Percentiles rank a stretch among this genome's conserved stretches.
phyloP scores from a whole-genome alignment of 2,888 invertebrate genomes.

The Drosophila emarginata region DNA sequence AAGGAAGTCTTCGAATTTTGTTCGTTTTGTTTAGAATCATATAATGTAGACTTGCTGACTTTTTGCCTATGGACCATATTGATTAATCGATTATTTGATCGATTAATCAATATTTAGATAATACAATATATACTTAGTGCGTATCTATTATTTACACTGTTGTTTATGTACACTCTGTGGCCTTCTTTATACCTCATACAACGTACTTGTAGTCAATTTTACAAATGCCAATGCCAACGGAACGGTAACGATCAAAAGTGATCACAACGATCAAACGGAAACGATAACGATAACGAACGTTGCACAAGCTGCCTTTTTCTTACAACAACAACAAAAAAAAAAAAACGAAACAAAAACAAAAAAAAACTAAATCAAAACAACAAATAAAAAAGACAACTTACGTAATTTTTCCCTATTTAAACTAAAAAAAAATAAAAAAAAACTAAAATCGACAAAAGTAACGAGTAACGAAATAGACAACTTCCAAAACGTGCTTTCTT shows the following conservation, averaged over 20 bases:
- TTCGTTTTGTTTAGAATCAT: not conserved
- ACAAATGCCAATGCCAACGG: conserved; percentile 24
- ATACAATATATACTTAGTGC: conserved; percentile 9
- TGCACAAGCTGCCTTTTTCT: conserved; percentile 49
- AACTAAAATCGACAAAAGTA: conserved; percentile 4
- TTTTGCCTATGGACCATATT: conserved; percentile 69
- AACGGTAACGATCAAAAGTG: conserved; percentile 22
- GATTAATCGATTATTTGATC: not conserved
- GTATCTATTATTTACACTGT: conserved; percentile 44
- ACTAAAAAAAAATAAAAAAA: conserved; percentile 7
- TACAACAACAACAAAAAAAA: conserved; percentile 1
- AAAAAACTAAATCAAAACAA: too few species aligned
- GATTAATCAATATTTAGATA: conserved; percentile 5
- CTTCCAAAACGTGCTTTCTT: conserved; percentile 41
- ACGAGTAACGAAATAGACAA: conserved; percentile 24
- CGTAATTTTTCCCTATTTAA: conserved; percentile 21
- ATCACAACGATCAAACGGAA: not conserved
- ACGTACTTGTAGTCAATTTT: conserved; percentile 76
- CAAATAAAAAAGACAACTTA: too few species aligned
- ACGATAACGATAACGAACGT: conserved; percentile 3
- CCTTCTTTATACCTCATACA: conserved; percentile 80
- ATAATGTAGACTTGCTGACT: conserved; percentile 45
- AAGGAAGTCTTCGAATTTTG: not conserved
- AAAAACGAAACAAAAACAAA: conserved; percentile 20
- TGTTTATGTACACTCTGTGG: conserved; percentile 73